Conservation (phyloP, 2,888 invertebrate species). For the Stenichneumon culpator region DNA sequence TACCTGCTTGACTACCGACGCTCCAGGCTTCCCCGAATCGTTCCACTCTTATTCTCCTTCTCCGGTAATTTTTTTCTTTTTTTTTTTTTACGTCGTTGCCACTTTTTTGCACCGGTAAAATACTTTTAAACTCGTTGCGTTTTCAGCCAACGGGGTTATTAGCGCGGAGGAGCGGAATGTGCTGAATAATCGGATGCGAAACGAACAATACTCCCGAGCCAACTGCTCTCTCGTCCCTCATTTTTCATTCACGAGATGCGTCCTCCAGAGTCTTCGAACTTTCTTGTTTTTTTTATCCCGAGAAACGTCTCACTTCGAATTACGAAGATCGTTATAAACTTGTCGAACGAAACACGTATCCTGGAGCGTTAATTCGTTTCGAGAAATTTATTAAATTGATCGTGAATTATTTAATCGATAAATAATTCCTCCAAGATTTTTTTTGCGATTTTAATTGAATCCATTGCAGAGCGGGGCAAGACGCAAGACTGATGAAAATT, state of each 20-base stretch:
- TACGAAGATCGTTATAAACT: no score
- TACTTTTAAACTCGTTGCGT: slow-evolving; percentile 77
- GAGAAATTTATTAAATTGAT: slow-evolving; percentile 47
- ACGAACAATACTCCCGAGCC: background rate
- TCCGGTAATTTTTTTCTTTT: slow-evolving; percentile 19
- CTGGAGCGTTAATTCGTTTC: background rate
- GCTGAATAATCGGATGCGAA: slow-evolving; percentile 50
- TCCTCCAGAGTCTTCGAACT: slow-evolving; percentile 30
- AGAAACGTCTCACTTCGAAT: slow-evolving; percentile 33
- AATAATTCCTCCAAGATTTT: no score
- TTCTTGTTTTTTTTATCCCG: background rate
- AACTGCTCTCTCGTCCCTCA: slow-evolving; percentile 1
- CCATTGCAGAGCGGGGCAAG: no score
- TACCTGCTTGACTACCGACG: slow-evolving; percentile 81
- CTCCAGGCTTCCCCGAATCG: slow-evolving; percentile 37
- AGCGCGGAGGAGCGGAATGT: slow-evolving; percentile 64
- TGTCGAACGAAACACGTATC: background rate
- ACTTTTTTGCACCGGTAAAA: slow-evolving; percentile 70
- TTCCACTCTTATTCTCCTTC: slow-evolving; percentile 32
- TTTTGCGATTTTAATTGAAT: no score
- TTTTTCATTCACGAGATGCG: slow-evolving; percentile 9
- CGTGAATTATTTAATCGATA: slow-evolving; percentile 18
- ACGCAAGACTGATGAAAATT: no score
- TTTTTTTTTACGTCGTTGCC: slow-evolving; percentile 55
- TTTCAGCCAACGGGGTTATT: slow-evolving; percentile 73